These are phyloP conservation scores for Phaedon cochleariae DNA, from an alignment of 2,888 invertebrate species.

Conservation along the genomic window DNA sequence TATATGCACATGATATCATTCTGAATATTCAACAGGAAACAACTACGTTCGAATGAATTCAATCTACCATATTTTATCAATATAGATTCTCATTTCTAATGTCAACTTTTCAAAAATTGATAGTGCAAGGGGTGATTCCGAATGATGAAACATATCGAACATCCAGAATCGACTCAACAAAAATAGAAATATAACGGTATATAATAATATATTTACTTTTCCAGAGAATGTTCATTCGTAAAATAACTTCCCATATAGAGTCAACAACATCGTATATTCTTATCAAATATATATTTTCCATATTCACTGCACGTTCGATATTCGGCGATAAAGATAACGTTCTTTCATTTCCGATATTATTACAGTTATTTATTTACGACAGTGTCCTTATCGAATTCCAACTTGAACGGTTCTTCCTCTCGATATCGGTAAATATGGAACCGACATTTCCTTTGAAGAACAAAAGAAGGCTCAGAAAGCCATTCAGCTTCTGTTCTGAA, in stretches of 20 bases:
- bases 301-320: slow-evolving; percentile 46
- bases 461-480: slow-evolving; percentile 32
- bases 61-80: too few species aligned
- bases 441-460: slow-evolving; percentile 44
- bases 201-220: too few species aligned
- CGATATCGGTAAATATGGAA: slow-evolving; percentile 43
- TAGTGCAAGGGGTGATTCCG: too few species aligned
- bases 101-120: too few species aligned
- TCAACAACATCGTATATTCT: slow-evolving; percentile 4
- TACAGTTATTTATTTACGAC: slow-evolving; percentile 55
- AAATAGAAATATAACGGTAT: too few species aligned
- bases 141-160: too few species aligned
- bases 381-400: slow-evolving; percentile 53
- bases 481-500: slow-evolving; percentile 38
- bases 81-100: too few species aligned
- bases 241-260: not conserved
- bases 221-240: not conserved
- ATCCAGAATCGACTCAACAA: too few species aligned
- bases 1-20: too few species aligned
- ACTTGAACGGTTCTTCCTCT: slow-evolving; percentile 33
- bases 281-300: slow-evolving; percentile 20
- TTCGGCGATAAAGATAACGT: slow-evolving; percentile 43
- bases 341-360: slow-evolving; percentile 55
- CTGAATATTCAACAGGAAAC: too few species aligned
- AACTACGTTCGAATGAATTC: too few species aligned